Base-by-base conservation (phyloP, 2,113 vertebrate species). In the Muscicapa adusta region DNA sequence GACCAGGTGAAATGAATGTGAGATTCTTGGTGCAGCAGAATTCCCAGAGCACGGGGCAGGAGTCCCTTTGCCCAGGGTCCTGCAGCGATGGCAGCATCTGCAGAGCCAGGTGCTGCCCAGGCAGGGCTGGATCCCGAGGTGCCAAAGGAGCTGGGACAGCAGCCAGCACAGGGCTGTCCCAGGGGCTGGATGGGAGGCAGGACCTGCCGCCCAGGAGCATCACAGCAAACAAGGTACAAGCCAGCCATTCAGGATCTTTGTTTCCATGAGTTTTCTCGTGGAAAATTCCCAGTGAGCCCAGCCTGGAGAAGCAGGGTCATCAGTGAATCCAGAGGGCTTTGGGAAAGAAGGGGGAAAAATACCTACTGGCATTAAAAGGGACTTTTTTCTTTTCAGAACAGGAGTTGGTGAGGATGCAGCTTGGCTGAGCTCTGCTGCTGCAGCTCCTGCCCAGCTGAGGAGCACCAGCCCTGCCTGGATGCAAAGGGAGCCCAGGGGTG, bases 41-140 rank as follows among this genome's bases (percentile, higher is more conserved):
- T 12, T 6, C 28, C 51, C 50, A 28, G 51, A 58, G 56, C 42
- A 10, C 0, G 2, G 28, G 40, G 18, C 40, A 51, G 60, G 31
- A 74, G 15, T 34, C 2, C 0, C 31, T 38, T 36, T 9, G 53
- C 43, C 53, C 3, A 0, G 1, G 3, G 19, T 43, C 34, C 19
- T 0, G 3, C 81, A 60, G 50, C 0, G 0, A 63, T 5, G 71
- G 56, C 34, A 17, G 48, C 3, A 16, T 15, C 20, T 31, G 34
- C 36, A 68, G 33, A 73, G 29, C 10, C 48, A 48, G 65, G 2
- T 1, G 3, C 20, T 25, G 63, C 19, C 20, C 29, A 16, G 38
- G 29, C 70, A 61, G 50, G 50, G n/a, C 0, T 2, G 4, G 42
- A 14, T 50, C 11, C 6, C 0, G 0, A 33, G 45, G 65, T 28